Conservation (phyloP, 2,113 vertebrate species). For the Cnemophilus loriae region DNA sequence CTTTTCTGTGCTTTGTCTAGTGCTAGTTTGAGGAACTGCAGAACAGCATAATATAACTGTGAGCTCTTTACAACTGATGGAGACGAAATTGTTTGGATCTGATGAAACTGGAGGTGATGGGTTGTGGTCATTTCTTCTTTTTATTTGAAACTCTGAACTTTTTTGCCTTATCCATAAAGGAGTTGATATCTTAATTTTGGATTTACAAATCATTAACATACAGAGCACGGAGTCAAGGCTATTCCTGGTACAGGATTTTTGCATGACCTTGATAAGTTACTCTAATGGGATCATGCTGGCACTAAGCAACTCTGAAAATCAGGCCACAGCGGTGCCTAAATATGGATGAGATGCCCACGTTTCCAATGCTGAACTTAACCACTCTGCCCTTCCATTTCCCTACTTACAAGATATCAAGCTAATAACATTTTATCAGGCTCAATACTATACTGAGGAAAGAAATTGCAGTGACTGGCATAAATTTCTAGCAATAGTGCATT, state of each 20-base stretch:
- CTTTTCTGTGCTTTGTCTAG: not conserved
- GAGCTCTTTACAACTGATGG: not conserved
- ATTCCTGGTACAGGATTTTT: not conserved
- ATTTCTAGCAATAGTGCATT: not conserved
- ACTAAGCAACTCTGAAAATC: constrained; percentile 11
- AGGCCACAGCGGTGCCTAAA: not conserved
- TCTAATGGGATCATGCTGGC: not conserved
- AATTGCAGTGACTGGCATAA: not conserved
- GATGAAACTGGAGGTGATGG: not conserved
- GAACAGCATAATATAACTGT: not conserved
- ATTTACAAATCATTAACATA: not conserved
- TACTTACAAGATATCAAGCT: not conserved
- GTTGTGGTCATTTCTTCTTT: not conserved
- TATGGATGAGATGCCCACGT: not conserved
- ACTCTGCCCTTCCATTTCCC: constrained; percentile 13
- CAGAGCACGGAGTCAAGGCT: not conserved
- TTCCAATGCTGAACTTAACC: not conserved
- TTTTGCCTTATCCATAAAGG: not conserved
- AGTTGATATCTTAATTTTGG: not conserved
- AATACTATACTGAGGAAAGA: not conserved
- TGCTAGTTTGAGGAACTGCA: not conserved
- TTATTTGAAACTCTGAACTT: not conserved
- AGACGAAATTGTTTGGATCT: not conserved
- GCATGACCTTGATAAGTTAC: constrained; percentile 21
- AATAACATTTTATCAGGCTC: not conserved